A percentile compares a stretch with the other conserved stretches of the same genome.
Evolutionary conservation across 2,113 vertebrate genomes (phyloP).

Genomic region (Chloropsis hardwickii): DNA sequence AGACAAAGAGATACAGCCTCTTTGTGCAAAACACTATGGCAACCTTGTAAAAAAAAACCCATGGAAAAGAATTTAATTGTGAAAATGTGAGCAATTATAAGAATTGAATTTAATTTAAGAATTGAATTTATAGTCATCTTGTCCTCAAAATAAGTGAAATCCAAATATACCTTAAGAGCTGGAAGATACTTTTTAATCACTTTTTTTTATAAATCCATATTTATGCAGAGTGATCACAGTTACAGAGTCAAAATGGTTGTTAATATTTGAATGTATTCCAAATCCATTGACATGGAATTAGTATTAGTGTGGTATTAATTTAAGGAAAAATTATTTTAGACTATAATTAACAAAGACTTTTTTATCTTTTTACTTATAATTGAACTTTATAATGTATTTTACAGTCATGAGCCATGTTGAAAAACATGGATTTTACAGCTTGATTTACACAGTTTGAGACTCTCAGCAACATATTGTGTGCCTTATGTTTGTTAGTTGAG

Average conservation of each 20-base stretch:
- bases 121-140: background rate
- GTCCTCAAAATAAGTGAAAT: background rate
- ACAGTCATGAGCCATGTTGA: background rate
- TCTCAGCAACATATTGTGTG: conserved; percentile 35
- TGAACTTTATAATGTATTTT: background rate
- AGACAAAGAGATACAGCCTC: background rate
- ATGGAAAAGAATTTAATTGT: background rate
- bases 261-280: background rate
- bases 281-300: background rate
- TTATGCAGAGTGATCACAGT: background rate
- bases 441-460: conserved; percentile 1
- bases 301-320: background rate
- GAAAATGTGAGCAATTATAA: background rate
- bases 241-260: background rate
- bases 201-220: background rate
- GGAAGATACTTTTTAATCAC: background rate
- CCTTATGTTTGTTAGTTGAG: conserved; percentile 60
- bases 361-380: background rate
- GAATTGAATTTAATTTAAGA: background rate
- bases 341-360: background rate
- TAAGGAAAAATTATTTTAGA: background rate
- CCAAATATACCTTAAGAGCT: background rate
- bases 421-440: background rate
- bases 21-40: background rate
- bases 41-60: background rate